Evolutionary conservation across 2,888 invertebrate genomes (phyloP).

Genomic region (Pherbina coryleti): DNA sequence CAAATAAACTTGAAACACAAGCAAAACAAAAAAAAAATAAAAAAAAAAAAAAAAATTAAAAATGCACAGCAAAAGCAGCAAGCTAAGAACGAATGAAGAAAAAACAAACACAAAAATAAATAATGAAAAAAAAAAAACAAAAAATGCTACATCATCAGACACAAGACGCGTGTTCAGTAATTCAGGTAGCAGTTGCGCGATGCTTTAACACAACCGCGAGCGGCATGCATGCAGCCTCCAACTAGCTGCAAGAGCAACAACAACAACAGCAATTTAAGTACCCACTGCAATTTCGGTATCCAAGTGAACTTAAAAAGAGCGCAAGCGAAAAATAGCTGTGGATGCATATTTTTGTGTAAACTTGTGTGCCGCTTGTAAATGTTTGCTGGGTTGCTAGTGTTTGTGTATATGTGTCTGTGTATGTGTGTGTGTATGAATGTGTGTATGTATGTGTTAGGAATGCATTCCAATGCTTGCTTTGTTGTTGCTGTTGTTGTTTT

Average conservation of each 20-base stretch:
- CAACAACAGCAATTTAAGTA: slow-evolving; percentile 31
- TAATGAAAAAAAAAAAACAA: background rate
- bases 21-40: background rate
- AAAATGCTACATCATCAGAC: slow-evolving; percentile 60
- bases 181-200: slow-evolving; percentile 65
- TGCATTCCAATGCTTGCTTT: background rate
- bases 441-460: slow-evolving; percentile 13
- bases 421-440: background rate
- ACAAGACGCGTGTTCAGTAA: slow-evolving; percentile 69
- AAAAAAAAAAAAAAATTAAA: background rate
- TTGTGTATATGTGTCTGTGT: background rate
- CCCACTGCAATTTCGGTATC: slow-evolving; percentile 35
- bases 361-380: background rate
- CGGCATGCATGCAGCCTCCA: slow-evolving; percentile 11
- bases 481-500: background rate
- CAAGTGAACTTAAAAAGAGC: slow-evolving; percentile 29
- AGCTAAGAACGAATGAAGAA: background rate
- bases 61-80: background rate
- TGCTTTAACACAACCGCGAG: slow-evolving; percentile 37
- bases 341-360: slow-evolving; percentile 14
- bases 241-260: slow-evolving; percentile 25
- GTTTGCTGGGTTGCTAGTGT: background rate
- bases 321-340: slow-evolving; percentile 20
- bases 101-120: slow-evolving; percentile 5
- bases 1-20: background rate